These are phyloP conservation scores for Callyntrura sp. DNA, from an alignment of 2,888 invertebrate genomes.

Conservation along the genomic window DNA sequence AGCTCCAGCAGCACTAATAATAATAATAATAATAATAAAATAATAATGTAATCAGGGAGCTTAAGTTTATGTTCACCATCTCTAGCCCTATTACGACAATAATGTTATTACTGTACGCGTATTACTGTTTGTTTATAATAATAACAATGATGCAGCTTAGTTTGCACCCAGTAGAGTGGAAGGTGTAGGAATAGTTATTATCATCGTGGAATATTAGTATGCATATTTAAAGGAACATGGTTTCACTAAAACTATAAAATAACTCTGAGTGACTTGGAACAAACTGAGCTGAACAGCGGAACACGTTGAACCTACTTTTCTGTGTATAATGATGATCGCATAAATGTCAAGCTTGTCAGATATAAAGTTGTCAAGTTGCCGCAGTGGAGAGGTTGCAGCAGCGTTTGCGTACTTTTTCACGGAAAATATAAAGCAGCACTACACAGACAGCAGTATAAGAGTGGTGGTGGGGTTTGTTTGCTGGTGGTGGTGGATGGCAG, in stretches of 20 bases:
- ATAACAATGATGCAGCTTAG: neutral
- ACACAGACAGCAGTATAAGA: too few species aligned
- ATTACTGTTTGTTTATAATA: neutral
- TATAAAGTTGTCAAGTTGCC: conserved; percentile 78
- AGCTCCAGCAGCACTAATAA: neutral
- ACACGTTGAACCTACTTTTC: conserved; percentile 74
- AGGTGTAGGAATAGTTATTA: conserved; percentile 45
- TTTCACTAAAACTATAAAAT: conserved; percentile 73
- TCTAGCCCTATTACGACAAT: conserved; percentile 1
- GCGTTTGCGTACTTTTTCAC: conserved; percentile 19
- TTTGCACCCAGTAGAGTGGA: conserved; percentile 15
- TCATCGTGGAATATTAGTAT: conserved; percentile 30
- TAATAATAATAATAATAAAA: conserved; percentile 21
- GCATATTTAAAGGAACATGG: conserved; percentile 21
- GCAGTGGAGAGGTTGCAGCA: conserved; percentile 62
- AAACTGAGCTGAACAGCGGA: conserved; percentile 74
- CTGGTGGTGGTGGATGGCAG: conserved; percentile 33
- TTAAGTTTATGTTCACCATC: conserved; percentile 55
- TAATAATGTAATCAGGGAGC: conserved; percentile 58
- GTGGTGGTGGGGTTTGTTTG: neutral
- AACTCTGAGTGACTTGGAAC: conserved; percentile 74
- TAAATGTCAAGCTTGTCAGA: conserved; percentile 80
- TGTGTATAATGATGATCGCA: conserved; percentile 75
- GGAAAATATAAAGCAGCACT: conserved; percentile 41
- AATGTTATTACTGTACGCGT: neutral